These are phyloP conservation scores for Daboia siamensis DNA, from an alignment of 2,113 vertebrate species.

Conservation along the genomic window DNA sequence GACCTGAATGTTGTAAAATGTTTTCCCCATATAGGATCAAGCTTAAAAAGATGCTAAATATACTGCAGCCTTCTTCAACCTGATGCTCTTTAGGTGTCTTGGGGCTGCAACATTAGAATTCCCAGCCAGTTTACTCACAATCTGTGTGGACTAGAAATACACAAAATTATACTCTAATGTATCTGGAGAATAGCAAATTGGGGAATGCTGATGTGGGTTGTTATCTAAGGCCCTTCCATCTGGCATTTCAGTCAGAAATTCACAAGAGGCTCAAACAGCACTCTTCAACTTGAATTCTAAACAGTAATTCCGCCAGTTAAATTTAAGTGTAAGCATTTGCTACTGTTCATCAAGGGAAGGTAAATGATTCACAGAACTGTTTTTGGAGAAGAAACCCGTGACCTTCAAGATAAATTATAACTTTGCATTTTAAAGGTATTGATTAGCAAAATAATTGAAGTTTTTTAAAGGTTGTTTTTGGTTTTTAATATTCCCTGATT, in stretches of 20 bases:
- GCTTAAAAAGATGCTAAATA: background rate
- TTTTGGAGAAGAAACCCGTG: background rate
- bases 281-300: background rate
- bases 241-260: background rate
- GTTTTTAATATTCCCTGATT: background rate
- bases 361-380: background rate
- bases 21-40: background rate
- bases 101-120: background rate
- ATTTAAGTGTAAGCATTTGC: background rate
- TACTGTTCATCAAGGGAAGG: background rate
- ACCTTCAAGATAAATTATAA: background rate
- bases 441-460: background rate
- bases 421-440: background rate
- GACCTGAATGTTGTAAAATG: background rate
- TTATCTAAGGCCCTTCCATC: background rate
- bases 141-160: background rate
- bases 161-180: background rate
- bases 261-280: background rate
- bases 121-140: background rate
- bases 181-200: background rate
- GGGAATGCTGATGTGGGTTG: background rate
- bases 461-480: background rate
- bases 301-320: background rate
- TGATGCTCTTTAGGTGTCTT: background rate
- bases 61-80: background rate